phyloP scores from a whole-genome alignment of 2,113 vertebrate genomes.

The Psophia crepitans region DNA sequence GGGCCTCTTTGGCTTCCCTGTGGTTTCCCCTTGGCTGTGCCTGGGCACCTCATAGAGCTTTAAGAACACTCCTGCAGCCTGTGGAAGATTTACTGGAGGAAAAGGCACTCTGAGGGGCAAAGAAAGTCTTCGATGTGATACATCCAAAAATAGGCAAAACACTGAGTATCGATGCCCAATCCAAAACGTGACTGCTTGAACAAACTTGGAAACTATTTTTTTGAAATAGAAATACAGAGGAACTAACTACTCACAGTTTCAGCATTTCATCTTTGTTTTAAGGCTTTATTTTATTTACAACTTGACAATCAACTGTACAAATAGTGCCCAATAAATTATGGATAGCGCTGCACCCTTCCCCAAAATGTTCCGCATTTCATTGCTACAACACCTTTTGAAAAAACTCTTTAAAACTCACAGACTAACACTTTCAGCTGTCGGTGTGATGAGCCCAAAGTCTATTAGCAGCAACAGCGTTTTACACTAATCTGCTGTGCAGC shows the following conservation, averaged over 20 bases:
- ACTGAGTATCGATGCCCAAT: conserved; percentile 10
- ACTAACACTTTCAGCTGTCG: neutral
- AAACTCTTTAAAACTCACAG: neutral
- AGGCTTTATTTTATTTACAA: conserved; percentile 39
- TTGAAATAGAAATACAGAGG: neutral
- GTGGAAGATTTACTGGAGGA: neutral
- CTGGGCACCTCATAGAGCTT: neutral
- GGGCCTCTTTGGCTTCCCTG: neutral
- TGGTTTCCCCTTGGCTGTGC: neutral
- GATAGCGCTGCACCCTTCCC: neutral
- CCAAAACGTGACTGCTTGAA: neutral
- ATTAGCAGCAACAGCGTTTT: neutral
- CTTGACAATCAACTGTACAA: conserved; percentile 17
- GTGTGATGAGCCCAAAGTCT: neutral
- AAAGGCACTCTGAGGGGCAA: neutral
- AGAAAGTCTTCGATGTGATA: neutral
- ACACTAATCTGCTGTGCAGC: neutral
- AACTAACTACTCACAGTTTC: neutral
- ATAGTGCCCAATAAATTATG: conserved; percentile 35
- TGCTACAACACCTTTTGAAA: neutral
- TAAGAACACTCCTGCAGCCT: neutral
- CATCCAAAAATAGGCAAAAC: neutral
- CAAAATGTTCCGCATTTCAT: neutral
- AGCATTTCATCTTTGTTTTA: conserved; percentile 15
- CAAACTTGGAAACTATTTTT: neutral